These are phyloP conservation scores for Condylura cristata DNA, from an alignment of 2,113 vertebrate genomes.

Conservation along the genomic window DNA sequence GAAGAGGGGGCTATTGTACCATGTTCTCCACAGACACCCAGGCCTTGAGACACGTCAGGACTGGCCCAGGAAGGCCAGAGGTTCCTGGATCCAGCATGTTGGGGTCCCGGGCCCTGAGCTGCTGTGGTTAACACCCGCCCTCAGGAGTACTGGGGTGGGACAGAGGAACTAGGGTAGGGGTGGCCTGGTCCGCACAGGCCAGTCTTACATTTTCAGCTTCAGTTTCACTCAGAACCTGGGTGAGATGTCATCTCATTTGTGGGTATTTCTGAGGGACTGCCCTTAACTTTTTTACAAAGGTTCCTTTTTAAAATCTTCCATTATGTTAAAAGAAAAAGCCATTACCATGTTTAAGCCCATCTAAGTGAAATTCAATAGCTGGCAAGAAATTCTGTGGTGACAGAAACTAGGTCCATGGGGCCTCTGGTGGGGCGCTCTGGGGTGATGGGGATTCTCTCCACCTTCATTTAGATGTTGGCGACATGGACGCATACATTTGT, in stretches of 20 bases:
- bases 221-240: background rate
- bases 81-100: background rate
- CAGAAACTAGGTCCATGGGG: background rate
- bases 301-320: background rate
- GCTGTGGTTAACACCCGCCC: background rate
- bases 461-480: background rate
- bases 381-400: background rate
- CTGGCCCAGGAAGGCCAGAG: background rate
- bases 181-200: background rate
- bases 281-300: background rate
- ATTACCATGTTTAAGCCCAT: background rate
- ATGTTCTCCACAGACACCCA: background rate
- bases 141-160: background rate
- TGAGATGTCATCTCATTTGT: background rate
- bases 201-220: background rate
- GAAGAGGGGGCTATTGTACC: background rate
- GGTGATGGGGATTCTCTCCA: background rate
- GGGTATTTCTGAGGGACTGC: background rate
- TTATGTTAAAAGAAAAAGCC: background rate
- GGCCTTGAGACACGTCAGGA: background rate
- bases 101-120: background rate
- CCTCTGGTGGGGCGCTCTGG: background rate
- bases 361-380: background rate
- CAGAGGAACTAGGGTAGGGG: background rate
- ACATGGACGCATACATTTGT: background rate